Evolutionary conservation across 2,888 invertebrate genomes (phyloP).

Genomic region (Eucriotettix oculatus): DNA sequence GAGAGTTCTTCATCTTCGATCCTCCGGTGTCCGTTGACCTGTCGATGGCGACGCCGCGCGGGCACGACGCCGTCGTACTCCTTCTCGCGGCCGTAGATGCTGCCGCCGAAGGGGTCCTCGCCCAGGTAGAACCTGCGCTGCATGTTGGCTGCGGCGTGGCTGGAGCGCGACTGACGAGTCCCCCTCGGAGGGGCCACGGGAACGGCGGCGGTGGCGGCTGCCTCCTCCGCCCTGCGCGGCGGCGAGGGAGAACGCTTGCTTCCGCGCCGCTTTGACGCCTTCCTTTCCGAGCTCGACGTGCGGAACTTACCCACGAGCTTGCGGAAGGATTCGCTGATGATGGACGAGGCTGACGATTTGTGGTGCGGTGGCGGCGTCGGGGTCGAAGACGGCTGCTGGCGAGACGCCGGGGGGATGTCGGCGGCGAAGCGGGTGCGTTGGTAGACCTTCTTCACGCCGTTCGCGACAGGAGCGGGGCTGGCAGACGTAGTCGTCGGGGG

Average conservation of each 20-base stretch:
- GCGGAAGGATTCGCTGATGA: constrained; percentile 64
- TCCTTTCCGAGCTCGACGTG: constrained; percentile 51
- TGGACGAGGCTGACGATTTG: constrained; percentile 23
- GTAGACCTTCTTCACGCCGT: constrained; percentile 39
- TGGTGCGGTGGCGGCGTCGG: constrained; percentile 2
- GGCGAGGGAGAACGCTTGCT: constrained; percentile 8
- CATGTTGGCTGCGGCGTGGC: constrained; percentile 13
- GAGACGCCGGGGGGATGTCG: constrained; percentile 26
- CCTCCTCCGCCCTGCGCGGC: constrained; percentile 2
- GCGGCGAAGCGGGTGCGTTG: constrained; percentile 56
- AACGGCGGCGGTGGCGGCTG: too few relatives aligned
- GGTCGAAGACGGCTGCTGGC: constrained; percentile 6
- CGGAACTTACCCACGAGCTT: constrained; percentile 69
- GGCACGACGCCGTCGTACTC: constrained; percentile 56
- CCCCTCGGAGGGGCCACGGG: constrained; percentile 11
- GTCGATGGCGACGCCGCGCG: constrained; percentile 23
- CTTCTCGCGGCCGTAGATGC: constrained; percentile 70
- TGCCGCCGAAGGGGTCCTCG: constrained; percentile 70
- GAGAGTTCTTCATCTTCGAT: constrained; percentile 11
- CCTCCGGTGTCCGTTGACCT: constrained; percentile 12
- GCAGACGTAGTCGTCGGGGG: constrained; percentile 9
- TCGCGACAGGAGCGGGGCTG: constrained; percentile 22
- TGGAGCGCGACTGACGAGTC: constrained; percentile 10
- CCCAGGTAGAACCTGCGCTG: constrained; percentile 64
- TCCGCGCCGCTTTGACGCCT: constrained; percentile 30